Conservation (phyloP, 2,888 invertebrate species). For the Acronicta psi region DNA sequence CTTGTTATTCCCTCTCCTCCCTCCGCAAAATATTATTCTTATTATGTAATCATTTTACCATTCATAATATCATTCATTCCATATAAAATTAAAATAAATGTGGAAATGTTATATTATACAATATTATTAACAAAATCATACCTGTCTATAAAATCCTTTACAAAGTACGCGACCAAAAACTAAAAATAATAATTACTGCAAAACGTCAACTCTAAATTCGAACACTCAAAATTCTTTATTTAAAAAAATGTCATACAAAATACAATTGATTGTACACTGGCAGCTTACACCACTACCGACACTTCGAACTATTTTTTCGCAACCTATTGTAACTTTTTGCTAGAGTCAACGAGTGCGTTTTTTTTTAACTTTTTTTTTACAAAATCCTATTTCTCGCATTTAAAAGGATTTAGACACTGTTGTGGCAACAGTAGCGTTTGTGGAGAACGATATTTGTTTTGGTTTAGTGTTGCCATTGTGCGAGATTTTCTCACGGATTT, state of each 20-base stretch:
- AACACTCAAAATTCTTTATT: conserved; percentile 70
- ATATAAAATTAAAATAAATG: no score
- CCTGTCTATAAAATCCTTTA: background rate
- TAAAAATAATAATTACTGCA: conserved; percentile 25
- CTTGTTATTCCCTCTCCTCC: no score
- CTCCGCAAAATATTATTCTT: no score
- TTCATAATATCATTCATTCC: no score
- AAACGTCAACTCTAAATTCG: conserved; percentile 48
- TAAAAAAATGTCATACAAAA: conserved; percentile 65
- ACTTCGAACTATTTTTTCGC: conserved; percentile 66
- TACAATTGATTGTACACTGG: conserved; percentile 79
- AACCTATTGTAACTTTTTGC: conserved; percentile 79
- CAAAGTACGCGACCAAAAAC: conserved; percentile 2
- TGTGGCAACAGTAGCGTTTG: conserved; percentile 87
- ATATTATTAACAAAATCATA: no score
- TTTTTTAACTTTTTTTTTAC: conserved; percentile 73
- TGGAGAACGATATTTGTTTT: conserved; percentile 84
- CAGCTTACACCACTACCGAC: conserved; percentile 80
- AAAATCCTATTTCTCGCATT: conserved; percentile 88
- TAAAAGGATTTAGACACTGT: conserved; percentile 88
- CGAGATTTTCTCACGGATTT: conserved; percentile 72
- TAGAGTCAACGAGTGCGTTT: conserved; percentile 84
- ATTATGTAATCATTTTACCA: no score
- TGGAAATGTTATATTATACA: no score
- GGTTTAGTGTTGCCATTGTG: conserved; percentile 74